Percentiles rank a stretch among this genome's conserved stretches.
Evolutionary conservation across 2,888 invertebrate genomes (phyloP).

Genomic region (Lathronympha strigana): DNA sequence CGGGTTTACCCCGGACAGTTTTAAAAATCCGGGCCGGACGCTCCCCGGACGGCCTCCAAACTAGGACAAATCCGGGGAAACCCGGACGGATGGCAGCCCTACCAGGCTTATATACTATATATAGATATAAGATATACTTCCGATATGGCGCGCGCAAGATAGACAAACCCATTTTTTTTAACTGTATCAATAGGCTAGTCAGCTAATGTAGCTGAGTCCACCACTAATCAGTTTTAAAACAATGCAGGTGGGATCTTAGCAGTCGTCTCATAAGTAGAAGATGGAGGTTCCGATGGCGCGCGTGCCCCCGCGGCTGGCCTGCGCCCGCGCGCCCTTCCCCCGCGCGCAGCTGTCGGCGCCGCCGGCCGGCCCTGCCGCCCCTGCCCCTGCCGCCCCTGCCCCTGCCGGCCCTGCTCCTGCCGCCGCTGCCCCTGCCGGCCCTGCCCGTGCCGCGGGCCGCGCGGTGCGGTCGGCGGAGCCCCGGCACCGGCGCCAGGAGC

Average conservation of each 20-base stretch:
- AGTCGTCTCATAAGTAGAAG: conserved; percentile 53
- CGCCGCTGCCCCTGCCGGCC: background rate
- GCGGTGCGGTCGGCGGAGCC: background rate
- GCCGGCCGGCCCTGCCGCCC: background rate
- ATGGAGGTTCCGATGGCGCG: conserved; percentile 54
- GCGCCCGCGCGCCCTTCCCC: conserved; percentile 29
- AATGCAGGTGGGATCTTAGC: conserved; percentile 58
- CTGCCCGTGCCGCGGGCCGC: background rate
- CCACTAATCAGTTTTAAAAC: too few species aligned
- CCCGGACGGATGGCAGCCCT: too few species aligned
- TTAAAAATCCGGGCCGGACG: too few species aligned
- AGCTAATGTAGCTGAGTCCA: too few species aligned
- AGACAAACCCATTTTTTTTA: too few species aligned
- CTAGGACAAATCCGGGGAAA: too few species aligned
- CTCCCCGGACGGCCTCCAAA: too few species aligned
- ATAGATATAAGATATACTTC: too few species aligned
- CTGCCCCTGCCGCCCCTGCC: background rate
- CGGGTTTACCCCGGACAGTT: too few species aligned
- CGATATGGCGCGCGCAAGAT: too few species aligned
- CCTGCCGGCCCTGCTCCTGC: background rate
- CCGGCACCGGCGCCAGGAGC: conserved; percentile 3
- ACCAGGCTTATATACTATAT: too few species aligned
- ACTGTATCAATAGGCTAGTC: too few species aligned
- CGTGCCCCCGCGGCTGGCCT: background rate
- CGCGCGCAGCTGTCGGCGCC: background rate